A percentile compares a stretch with the other conserved stretches of the same genome.
These are phyloP conservation scores for Pomatorhinus ruficollis DNA, from an alignment of 2,113 vertebrate species.

Conservation along the genomic window DNA sequence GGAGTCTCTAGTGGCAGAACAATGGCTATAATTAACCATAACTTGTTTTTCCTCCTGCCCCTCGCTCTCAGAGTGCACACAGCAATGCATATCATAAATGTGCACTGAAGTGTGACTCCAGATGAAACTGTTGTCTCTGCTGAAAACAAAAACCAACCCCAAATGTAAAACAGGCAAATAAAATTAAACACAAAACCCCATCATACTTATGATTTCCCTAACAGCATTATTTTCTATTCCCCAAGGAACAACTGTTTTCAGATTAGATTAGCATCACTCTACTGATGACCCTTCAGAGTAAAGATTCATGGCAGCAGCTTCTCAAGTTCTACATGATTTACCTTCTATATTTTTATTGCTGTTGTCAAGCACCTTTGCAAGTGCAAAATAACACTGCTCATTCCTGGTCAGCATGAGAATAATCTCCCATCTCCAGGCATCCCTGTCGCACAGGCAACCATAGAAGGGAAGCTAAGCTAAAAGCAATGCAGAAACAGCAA, in stretches of 20 bases:
- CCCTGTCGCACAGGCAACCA: not conserved
- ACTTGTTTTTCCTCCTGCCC: not conserved
- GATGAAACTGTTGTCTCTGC: not conserved
- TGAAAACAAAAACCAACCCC: not conserved
- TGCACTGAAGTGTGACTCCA: not conserved
- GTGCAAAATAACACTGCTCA: not conserved
- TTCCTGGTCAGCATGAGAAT: not conserved
- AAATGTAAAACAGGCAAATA: not conserved
- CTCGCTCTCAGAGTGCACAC: not conserved
- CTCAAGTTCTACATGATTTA: not conserved
- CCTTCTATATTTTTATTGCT: not conserved
- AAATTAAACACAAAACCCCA: not conserved
- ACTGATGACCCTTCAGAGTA: not conserved
- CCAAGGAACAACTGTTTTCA: not conserved
- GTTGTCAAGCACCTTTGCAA: not conserved
- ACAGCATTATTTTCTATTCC: not conserved
- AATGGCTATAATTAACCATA: conserved; percentile 10
- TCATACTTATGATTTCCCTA: not conserved
- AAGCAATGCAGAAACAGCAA: not conserved
- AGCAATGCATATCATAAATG: not conserved
- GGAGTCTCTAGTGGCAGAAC: not conserved
- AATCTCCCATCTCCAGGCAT: not conserved
- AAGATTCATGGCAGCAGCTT: not conserved
- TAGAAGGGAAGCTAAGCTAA: not conserved
- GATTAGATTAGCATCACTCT: not conserved